Evolutionary conservation across 2,888 invertebrate species (phyloP).

Genomic region (Nomada fucata): DNA sequence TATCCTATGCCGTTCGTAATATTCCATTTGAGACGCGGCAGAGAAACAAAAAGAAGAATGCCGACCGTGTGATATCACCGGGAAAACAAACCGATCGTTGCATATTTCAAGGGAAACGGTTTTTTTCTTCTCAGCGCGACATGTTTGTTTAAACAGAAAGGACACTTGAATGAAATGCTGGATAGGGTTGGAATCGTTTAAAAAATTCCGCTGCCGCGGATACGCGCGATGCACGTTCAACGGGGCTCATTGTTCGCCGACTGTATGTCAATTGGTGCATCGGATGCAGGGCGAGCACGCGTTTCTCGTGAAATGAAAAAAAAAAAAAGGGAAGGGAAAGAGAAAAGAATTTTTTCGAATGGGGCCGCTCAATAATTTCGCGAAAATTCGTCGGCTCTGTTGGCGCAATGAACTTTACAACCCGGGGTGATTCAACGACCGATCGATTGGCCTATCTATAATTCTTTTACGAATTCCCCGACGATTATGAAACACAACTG

Average conservation of each 20-base stretch:
- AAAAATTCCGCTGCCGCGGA: conserved; percentile 20
- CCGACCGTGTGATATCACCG: not conserved
- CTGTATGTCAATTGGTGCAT: conserved; percentile 23
- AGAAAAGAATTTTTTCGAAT: conserved; percentile 8
- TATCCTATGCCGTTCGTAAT: too few species aligned
- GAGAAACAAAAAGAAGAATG: not conserved
- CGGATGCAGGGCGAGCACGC: conserved; percentile 1
- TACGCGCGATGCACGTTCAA: conserved; percentile 10
- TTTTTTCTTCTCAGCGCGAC: not conserved
- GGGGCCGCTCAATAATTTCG: conserved; percentile 9
- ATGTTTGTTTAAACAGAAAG: not conserved
- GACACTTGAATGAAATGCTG: not conserved
- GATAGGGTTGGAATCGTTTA: conserved; percentile 9
- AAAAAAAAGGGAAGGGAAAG: not conserved
- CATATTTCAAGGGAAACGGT: not conserved
- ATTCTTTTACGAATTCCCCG: too few species aligned
- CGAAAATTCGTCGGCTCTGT: not conserved
- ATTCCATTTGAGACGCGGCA: not conserved
- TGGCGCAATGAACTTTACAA: not conserved
- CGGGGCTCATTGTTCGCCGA: conserved; percentile 29
- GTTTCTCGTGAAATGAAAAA: not conserved
- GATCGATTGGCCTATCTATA: not conserved
- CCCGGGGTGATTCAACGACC: not conserved
- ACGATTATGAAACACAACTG: not conserved
- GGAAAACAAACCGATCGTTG: not conserved